Evolutionary conservation across 1,140 invertebrate genomes (phyloP).

Genomic region (Drosophila miranda): DNA sequence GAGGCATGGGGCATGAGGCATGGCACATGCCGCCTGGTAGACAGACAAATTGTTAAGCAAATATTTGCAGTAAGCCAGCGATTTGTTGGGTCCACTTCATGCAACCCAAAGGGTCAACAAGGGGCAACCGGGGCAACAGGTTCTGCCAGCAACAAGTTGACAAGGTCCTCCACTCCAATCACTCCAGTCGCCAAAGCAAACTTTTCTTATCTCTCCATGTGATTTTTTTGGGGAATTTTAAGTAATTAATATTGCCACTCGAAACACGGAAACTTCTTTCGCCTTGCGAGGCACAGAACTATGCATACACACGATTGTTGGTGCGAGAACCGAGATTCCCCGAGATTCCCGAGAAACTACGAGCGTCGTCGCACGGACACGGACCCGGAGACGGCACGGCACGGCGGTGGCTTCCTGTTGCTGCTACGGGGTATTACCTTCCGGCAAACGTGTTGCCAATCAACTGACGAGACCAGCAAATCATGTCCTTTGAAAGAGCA

Average conservation of each 20-base stretch:
- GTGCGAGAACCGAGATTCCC: background rate
- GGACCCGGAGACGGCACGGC: background rate
- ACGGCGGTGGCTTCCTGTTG: slow-evolving; percentile 45
- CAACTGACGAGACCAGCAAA: slow-evolving; percentile 72
- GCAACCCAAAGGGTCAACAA: background rate
- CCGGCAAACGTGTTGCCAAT: slow-evolving; percentile 82
- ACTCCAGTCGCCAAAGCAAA: background rate
- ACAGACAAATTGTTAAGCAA: slow-evolving; percentile 62
- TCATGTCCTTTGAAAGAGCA: slow-evolving; percentile 60
- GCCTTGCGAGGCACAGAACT: slow-evolving; percentile 14
- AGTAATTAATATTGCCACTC: slow-evolving; percentile 46
- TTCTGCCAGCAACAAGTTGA: slow-evolving; percentile 62
- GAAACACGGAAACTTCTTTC: slow-evolving; percentile 10
- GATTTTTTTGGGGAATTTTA: slow-evolving; percentile 8
- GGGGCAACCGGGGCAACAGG: slow-evolving; percentile 44
- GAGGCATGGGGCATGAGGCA: background rate
- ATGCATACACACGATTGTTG: slow-evolving; percentile 32
- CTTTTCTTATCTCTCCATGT: slow-evolving; percentile 2
- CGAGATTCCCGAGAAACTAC: slow-evolving; percentile 25
- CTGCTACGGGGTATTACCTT: slow-evolving; percentile 59
- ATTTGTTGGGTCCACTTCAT: slow-evolving; percentile 29
- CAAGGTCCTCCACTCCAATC: background rate
- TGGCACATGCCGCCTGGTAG: slow-evolving; percentile 9
- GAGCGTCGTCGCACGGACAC: background rate
- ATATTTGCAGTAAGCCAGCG: slow-evolving; percentile 65